Percentiles rank a stretch among this genome's conserved stretches.
These are phyloP conservation scores for Beroe ovata DNA, from an alignment of 37 sponge, comb jelly and placozoan species.

Conservation along the genomic window DNA sequence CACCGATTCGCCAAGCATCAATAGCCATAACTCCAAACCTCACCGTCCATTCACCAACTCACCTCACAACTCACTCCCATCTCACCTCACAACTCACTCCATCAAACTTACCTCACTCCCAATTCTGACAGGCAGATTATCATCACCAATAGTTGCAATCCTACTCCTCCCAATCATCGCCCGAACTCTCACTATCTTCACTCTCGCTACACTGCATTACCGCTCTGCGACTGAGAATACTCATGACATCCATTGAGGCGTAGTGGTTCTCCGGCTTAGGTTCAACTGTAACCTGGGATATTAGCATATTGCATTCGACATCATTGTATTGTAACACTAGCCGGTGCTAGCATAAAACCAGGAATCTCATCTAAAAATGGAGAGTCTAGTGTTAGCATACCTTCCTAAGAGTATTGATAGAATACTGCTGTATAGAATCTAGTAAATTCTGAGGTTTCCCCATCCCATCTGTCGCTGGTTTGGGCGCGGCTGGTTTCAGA, in stretches of 20 bases:
- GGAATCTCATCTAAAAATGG: too few relatives aligned
- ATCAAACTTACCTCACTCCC: too few relatives aligned
- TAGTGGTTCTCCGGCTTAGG: conserved; percentile 54
- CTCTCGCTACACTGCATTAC: conserved; percentile 62
- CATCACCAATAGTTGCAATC: too few relatives aligned
- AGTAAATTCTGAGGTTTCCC: conserved; percentile 41
- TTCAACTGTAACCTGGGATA: conserved; percentile 26
- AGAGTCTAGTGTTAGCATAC: too few relatives aligned
- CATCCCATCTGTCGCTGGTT: not conserved
- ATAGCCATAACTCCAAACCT: too few relatives aligned
- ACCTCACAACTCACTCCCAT: too few relatives aligned
- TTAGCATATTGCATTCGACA: not conserved
- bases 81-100: too few relatives aligned
- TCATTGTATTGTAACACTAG: not conserved
- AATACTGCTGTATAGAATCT: conserved; percentile 15
- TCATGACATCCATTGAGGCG: conserved; percentile 59
- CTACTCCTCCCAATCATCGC: conserved; percentile 40
- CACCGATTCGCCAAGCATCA: too few relatives aligned
- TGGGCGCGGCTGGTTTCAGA: not conserved
- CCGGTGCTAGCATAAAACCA: not conserved
- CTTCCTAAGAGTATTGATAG: conserved; percentile 50
- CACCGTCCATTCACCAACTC: too few relatives aligned
- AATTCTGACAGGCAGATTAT: too few relatives aligned
- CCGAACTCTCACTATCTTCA: conserved; percentile 6
- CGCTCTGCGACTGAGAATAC: conserved; percentile 15